Evolutionary conservation across 2,888 invertebrate genomes (phyloP).

Genomic region (Eupithecia inturbata): DNA sequence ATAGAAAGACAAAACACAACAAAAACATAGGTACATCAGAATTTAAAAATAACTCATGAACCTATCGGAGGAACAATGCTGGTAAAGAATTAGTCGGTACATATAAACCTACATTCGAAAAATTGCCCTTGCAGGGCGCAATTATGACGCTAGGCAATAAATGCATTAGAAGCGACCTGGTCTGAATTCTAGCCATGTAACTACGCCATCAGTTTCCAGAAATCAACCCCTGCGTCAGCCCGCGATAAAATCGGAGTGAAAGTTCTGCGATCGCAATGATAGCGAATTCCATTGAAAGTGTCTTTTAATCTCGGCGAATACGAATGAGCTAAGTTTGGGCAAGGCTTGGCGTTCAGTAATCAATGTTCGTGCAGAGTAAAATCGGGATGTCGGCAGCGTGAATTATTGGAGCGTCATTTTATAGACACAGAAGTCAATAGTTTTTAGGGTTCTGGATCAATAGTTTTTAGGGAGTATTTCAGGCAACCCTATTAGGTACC

Average conservation of each 20-base stretch:
- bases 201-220: background rate
- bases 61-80: no score
- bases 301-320: slow-evolving; percentile 10
- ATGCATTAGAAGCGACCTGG: background rate
- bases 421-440: background rate
- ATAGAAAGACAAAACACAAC: no score
- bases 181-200: slow-evolving; percentile 5
- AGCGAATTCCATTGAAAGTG: slow-evolving; percentile 14
- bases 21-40: no score
- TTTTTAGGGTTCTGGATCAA: no score
- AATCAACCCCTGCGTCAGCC: slow-evolving; percentile 14
- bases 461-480: no score
- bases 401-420: background rate
- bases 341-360: background rate
- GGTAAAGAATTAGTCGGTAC: no score
- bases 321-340: slow-evolving; percentile 9
- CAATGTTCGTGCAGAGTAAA: background rate
- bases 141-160: no score
- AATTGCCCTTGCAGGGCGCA: no score
- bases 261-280: slow-evolving; percentile 19
- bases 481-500: no score
- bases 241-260: slow-evolving; percentile 15
- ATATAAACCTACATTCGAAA: no score
- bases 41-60: no score
- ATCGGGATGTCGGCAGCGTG: background rate